Conservation (phyloP, 2,113 vertebrate species). For the Eurypyga helias region DNA sequence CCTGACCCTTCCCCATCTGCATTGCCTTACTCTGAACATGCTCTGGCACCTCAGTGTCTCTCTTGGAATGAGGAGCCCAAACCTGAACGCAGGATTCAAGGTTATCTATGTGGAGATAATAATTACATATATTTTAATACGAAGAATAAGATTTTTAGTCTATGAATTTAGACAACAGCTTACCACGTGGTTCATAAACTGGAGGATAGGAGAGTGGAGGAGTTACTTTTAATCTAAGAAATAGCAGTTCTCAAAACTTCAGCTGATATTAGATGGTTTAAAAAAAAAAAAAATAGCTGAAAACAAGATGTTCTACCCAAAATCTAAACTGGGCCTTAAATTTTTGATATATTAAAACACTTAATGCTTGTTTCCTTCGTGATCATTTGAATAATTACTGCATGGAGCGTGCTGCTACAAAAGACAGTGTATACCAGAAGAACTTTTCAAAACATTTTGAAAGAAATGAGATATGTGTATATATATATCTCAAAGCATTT, state of each 20-base stretch:
- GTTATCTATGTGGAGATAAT: neutral
- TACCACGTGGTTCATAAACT: fast-evolving
- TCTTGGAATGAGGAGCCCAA: too few relatives aligned
- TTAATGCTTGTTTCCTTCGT: neutral
- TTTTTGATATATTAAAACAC: neutral
- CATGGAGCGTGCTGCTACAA: neutral
- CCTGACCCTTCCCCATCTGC: too few relatives aligned
- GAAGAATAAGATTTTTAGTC: neutral
- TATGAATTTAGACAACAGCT: neutral
- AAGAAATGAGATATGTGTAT: neutral
- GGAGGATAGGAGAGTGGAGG: fast-evolving
- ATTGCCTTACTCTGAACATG: too few relatives aligned
- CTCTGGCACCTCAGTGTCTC: too few relatives aligned
- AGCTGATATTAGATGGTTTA: neutral
- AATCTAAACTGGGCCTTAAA: neutral
- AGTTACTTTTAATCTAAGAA: neutral
- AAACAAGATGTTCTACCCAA: neutral
- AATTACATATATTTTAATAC: neutral
- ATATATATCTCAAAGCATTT: fast-evolving
- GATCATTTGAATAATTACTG: neutral
- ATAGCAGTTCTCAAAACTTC: neutral
- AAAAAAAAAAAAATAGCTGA: neutral
- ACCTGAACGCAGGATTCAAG: too few relatives aligned
- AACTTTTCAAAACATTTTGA: neutral
- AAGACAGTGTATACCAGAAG: neutral